Conservation (phyloP, 2,797 vertebrate genomes). For the Simalia tracyae region DNA sequence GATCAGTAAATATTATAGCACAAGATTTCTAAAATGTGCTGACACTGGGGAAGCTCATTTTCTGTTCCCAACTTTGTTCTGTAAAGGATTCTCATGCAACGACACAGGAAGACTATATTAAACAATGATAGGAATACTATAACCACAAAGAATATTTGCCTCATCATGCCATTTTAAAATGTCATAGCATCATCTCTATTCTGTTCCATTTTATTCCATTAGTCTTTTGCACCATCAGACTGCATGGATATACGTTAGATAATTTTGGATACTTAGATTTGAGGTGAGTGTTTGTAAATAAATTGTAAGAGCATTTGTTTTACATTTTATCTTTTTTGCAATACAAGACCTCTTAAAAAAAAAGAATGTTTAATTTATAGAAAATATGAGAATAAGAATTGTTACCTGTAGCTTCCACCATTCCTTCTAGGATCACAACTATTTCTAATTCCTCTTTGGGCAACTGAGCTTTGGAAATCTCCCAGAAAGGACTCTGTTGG, state of each 20-base stretch:
- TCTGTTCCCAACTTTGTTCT: background rate
- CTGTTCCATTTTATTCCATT: background rate
- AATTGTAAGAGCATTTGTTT: background rate
- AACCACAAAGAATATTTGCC: background rate
- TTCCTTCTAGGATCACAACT: constrained; percentile 98
- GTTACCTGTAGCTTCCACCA: constrained; percentile 99
- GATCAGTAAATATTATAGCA: background rate
- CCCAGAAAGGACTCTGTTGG: constrained; percentile 98
- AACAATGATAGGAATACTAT: background rate
- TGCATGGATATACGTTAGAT: background rate
- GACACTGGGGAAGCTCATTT: background rate
- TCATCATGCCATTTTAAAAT: background rate
- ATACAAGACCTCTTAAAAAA: constrained; percentile 56
- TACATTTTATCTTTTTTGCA: background rate
- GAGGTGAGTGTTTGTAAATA: background rate
- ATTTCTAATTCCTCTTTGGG: constrained; percentile 94
- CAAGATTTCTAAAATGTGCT: background rate
- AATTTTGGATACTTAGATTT: background rate
- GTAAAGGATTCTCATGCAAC: background rate
- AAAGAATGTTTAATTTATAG: constrained; percentile 57
- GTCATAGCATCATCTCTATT: background rate
- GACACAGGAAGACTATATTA: background rate
- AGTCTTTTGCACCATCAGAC: background rate
- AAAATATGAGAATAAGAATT: constrained; percentile 45
- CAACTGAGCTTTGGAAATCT: constrained; percentile 90